These are phyloP conservation scores for Prenolepis imparis DNA, from an alignment of 2,888 invertebrate genomes.

Conservation along the genomic window DNA sequence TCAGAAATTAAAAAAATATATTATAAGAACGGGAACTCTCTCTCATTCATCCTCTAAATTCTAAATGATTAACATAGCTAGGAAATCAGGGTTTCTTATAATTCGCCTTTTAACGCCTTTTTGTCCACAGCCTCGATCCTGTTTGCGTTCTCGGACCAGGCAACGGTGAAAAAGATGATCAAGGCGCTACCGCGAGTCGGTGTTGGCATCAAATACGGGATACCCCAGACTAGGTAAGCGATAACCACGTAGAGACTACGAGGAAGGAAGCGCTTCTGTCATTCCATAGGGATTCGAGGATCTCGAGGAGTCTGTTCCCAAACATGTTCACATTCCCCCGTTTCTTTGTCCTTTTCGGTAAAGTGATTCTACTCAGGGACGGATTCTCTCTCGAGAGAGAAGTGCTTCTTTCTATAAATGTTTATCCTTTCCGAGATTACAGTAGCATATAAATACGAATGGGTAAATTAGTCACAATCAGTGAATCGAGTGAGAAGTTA, in stretches of 20 bases:
- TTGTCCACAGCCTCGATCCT: conserved; percentile 96
- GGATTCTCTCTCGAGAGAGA: conserved; percentile 56
- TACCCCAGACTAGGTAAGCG: conserved; percentile 97
- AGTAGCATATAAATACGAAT: not conserved
- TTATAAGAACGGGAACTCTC: conserved; percentile 38
- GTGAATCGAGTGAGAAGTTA: not conserved
- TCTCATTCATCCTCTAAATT: conserved; percentile 56
- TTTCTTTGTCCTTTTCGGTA: conserved; percentile 80
- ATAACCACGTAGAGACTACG: conserved; percentile 9
- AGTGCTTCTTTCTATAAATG: conserved; percentile 42
- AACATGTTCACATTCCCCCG: conserved; percentile 82
- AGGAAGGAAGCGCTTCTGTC: conserved; percentile 32
- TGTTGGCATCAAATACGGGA: conserved; percentile 99
- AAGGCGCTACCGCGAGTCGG: conserved; percentile 98
- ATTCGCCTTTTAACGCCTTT: conserved; percentile 78
- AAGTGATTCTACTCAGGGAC: conserved; percentile 62
- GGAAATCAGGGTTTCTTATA: conserved; percentile 60
- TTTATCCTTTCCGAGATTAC: not conserved
- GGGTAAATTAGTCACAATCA: not conserved
- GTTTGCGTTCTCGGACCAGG: conserved; percentile 99
- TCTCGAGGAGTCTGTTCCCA: conserved; percentile 61
- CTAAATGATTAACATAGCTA: conserved; percentile 65
- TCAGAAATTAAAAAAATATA: not conserved
- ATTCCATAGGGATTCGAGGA: conserved; percentile 53
- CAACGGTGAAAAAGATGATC: conserved; percentile 99